Percentiles rank a stretch among this genome's conserved stretches.
Evolutionary conservation across 2,113 vertebrate species (phyloP).

Genomic region (Scytalopus superciliaris): DNA sequence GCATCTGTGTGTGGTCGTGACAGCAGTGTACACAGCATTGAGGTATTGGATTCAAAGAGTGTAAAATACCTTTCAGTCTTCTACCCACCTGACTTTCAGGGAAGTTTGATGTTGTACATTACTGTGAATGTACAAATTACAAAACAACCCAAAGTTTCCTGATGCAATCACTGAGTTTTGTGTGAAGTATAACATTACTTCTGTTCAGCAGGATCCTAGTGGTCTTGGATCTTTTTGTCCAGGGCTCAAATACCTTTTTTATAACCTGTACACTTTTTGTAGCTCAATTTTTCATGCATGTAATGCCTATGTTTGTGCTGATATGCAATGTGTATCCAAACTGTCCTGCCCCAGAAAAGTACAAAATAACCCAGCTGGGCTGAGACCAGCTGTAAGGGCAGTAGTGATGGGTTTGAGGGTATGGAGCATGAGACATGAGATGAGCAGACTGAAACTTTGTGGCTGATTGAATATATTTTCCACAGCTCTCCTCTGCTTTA

Average conservation of each 20-base stretch:
- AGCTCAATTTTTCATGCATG: not conserved
- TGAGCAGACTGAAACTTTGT: not conserved
- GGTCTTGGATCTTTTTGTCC: not conserved
- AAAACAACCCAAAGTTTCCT: not conserved
- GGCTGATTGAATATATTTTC: not conserved
- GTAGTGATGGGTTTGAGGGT: not conserved
- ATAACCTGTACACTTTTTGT: not conserved
- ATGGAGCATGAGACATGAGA: accelerated
- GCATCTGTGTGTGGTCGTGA: not conserved
- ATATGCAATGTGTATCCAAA: not conserved
- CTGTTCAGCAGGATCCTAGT: not conserved
- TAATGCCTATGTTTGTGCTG: not conserved
- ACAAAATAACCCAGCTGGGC: not conserved
- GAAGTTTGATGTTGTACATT: not conserved
- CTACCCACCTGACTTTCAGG: not conserved
- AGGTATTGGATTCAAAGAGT: not conserved
- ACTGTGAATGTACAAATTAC: not conserved
- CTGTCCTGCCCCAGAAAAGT: not conserved
- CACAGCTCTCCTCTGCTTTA: not conserved
- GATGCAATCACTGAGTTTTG: not conserved
- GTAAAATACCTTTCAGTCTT: not conserved
- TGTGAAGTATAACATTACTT: not conserved
- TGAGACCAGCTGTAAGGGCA: not conserved
- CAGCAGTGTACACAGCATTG: not conserved
- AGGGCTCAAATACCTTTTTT: not conserved